Evolutionary conservation across 2,888 invertebrate species (phyloP).

Genomic region (Synergus itoensis): DNA sequence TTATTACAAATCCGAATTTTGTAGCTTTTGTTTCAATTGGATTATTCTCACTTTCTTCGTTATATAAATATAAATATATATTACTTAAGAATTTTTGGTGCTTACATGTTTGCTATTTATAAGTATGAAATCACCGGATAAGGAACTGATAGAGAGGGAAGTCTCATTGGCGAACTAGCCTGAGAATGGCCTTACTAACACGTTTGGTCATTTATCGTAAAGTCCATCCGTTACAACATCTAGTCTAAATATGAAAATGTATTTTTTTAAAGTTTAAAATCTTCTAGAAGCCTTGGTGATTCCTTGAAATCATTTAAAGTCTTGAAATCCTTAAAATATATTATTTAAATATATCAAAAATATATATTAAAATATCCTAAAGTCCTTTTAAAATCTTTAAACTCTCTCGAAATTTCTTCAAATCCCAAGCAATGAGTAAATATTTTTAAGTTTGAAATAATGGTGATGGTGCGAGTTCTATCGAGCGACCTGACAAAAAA

Average conservation of each 20-base stretch:
- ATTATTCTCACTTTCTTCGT: background rate
- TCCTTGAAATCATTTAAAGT: too few relatives aligned
- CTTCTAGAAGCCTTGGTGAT: too few relatives aligned
- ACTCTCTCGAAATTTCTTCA: too few relatives aligned
- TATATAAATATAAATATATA: background rate
- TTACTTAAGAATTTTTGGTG: constrained; percentile 20
- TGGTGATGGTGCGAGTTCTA: background rate
- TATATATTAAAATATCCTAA: too few relatives aligned
- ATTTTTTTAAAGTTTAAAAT: too few relatives aligned
- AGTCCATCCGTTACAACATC: background rate
- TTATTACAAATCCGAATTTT: constrained; percentile 9
- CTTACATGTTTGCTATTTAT: constrained; percentile 33
- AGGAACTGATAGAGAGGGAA: constrained; percentile 29
- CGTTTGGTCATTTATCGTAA: background rate
- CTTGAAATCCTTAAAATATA: too few relatives aligned
- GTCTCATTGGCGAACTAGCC: background rate
- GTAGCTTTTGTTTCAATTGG: background rate
- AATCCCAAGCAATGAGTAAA: too few relatives aligned
- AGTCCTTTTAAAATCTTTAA: too few relatives aligned
- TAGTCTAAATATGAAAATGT: background rate
- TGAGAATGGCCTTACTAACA: constrained; percentile 13
- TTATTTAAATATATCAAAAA: too few relatives aligned
- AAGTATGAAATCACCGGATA: constrained; percentile 34
- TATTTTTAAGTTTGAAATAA: background rate
- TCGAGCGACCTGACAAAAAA: background rate